Base-by-base conservation (phyloP, 2,888 invertebrate genomes). In the Panorpa germanica region DNA sequence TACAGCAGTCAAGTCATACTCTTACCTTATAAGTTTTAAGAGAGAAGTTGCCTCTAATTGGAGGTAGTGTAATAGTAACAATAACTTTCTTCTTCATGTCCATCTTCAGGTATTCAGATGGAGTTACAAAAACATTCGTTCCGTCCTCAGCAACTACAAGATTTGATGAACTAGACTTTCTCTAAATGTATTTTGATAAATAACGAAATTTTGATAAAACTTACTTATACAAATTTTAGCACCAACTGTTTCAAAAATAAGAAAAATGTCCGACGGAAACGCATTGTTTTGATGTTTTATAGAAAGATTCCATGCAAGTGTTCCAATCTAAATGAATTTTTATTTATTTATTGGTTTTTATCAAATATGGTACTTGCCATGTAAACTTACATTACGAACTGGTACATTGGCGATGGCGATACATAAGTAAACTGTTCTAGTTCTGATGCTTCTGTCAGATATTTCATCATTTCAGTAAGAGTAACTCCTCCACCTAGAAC, bases 351-450 rank as follows among this genome's bases (percentile, higher is more conserved):
- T 28, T 9, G 11, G 28, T 5, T 27, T 20, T 7, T 21, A 4
- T 1, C 14, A n/a, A n/a, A n/a, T n/a, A 18, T 16, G 4, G 29
- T 32, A 28, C 33, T 21, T 22, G 25, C 19, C 24, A 3, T 12
- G 13, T 19, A 31, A 33, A 52, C 65, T 55, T 50, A 75, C 74
- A 52, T 80, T 80, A 50, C 78, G 56, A 2, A 81, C 70, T 22
- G 75, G 70, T 28, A 72, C 63, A 48, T 70, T 73, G 2, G 78
- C 80, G 9, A 80, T 66, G n/a, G n/a, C n/a, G n/a, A n/a, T n/a
- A n/a, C n/a, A n/a, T n/a, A n/a, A n/a, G n/a, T n/a, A 77, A 66
- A 73, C 2, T 60, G 59, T 0, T 41, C 18, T 5, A 55, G 49
- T 18, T 49, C 47, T 13, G 47, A 40, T n/a, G 46, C 34, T 34